phyloP scores from a whole-genome alignment of 2,797 vertebrate genomes.

The Platalea minor region DNA sequence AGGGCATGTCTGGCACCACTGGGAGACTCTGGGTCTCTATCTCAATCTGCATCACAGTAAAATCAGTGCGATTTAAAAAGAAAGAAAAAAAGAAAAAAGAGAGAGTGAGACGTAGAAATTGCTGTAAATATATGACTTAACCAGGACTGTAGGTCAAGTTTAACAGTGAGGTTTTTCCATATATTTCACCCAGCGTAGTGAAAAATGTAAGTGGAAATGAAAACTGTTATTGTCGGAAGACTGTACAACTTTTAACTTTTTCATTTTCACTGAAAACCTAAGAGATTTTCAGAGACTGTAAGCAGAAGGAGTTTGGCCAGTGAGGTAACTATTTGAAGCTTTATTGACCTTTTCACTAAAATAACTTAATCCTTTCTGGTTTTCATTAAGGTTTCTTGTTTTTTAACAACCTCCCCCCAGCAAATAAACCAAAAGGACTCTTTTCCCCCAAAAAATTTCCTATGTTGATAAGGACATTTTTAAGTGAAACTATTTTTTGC shows the following conservation, averaged over 20 bases:
- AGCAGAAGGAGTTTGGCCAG: background rate
- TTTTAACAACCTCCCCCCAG: background rate
- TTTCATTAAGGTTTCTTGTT: background rate
- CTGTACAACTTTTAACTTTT: background rate
- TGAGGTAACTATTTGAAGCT: background rate
- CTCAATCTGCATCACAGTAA: background rate
- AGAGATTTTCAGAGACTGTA: background rate
- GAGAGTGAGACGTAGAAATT: background rate
- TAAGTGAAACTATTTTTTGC: background rate
- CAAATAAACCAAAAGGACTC: background rate
- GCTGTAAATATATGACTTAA: background rate
- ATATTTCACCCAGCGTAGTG: too few species aligned
- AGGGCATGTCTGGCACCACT: background rate
- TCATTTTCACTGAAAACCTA: background rate
- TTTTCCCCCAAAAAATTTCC: background rate
- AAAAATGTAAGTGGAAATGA: background rate
- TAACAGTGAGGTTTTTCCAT: background rate
- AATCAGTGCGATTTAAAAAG: background rate
- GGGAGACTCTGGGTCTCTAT: background rate
- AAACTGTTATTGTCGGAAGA: background rate
- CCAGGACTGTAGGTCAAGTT: background rate
- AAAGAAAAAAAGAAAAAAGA: background rate
- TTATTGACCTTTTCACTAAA: background rate
- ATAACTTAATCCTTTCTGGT: background rate
- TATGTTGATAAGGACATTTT: background rate